These are phyloP conservation scores for Dasypogon diadema DNA, from an alignment of 2,888 invertebrate genomes.

Conservation along the genomic window DNA sequence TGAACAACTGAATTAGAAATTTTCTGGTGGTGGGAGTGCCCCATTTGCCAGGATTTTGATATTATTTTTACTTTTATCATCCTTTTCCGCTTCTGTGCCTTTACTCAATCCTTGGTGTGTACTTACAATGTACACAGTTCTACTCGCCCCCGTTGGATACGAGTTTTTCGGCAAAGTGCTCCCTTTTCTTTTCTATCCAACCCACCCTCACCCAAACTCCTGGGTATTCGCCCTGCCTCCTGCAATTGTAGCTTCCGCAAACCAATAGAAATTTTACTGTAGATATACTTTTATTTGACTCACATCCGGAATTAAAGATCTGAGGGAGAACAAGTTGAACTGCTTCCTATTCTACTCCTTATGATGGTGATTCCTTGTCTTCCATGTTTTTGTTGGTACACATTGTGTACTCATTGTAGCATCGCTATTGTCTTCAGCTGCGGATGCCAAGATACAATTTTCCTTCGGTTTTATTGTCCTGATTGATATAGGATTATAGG, in stretches of 20 bases:
- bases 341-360: not conserved
- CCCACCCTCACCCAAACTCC: not conserved
- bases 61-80: slow-evolving; percentile 18
- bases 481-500: slow-evolving; percentile 47
- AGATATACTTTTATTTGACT: slow-evolving; percentile 32
- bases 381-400: slow-evolving; percentile 2
- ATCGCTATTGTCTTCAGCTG: slow-evolving; percentile 10
- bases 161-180: not conserved
- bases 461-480: slow-evolving; percentile 20
- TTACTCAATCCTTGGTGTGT: slow-evolving; percentile 1
- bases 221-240: not conserved
- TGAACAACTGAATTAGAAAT: slow-evolving; percentile 56
- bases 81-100: slow-evolving; percentile 15
- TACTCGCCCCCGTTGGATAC: slow-evolving; percentile 4
- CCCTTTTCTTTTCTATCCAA: not conserved
- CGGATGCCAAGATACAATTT: slow-evolving; percentile 15
- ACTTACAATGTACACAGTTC: not conserved
- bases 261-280: slow-evolving; percentile 35
- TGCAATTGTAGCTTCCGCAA: slow-evolving; percentile 9
- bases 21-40: slow-evolving; percentile 21
- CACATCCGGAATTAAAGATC: slow-evolving; percentile 41
- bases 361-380: not conserved
- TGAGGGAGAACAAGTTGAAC: not conserved
- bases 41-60: slow-evolving; percentile 1
- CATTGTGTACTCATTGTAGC: not conserved